Conservation (phyloP, 1,140 invertebrate genomes). For the Pseudomyrmex cubaensis region DNA sequence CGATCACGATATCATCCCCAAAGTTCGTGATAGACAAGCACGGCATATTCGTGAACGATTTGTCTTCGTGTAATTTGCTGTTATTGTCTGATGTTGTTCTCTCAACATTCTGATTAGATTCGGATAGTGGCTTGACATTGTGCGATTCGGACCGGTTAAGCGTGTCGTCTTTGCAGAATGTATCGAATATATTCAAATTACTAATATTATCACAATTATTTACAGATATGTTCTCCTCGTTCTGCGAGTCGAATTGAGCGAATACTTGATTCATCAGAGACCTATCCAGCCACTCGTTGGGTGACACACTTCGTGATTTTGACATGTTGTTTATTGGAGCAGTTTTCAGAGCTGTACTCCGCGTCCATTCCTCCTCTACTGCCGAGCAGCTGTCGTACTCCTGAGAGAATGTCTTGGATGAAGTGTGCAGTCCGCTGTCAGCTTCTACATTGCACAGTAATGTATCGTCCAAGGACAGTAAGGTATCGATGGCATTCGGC, state of each 20-base stretch:
- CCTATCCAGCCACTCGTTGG: conserved; percentile 65
- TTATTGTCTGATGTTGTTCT: background rate
- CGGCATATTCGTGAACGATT: background rate
- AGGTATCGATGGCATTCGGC: conserved; percentile 28
- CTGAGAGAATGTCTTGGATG: background rate
- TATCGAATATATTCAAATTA: conserved; percentile 4
- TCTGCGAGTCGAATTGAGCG: conserved; percentile 40
- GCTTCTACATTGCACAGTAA: conserved; percentile 63
- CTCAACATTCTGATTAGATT: background rate
- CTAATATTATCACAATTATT: conserved; percentile 11
- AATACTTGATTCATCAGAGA: conserved; percentile 64
- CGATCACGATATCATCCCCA: background rate
- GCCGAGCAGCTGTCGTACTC: background rate
- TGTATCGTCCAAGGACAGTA: conserved; percentile 67
- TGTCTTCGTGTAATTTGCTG: background rate
- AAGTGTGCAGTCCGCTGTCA: conserved; percentile 3
- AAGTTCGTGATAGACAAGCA: conserved; percentile 26
- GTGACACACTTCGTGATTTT: conserved; percentile 9
- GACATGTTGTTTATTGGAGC: background rate
- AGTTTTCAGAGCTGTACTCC: background rate
- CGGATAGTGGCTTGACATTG: background rate
- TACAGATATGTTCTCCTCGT: conserved; percentile 12
- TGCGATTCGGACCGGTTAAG: no score
- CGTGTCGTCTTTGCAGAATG: conserved; percentile 13
- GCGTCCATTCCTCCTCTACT: background rate